These are phyloP conservation scores for Formica aserva DNA, from an alignment of 2,888 invertebrate species.

Conservation along the genomic window DNA sequence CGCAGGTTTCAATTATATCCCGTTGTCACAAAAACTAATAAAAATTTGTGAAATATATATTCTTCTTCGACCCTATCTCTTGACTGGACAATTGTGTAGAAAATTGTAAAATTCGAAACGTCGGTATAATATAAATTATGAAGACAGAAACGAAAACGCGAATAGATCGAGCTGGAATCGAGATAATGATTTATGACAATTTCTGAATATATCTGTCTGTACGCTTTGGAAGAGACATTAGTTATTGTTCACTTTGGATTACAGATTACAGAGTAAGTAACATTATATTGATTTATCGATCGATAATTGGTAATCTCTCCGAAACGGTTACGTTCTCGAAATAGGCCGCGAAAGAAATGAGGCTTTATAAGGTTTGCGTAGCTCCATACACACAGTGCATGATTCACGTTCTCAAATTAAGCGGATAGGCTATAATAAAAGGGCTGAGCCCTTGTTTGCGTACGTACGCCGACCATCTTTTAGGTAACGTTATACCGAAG, in stretches of 20 bases:
- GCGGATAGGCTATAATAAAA: conserved; percentile 26
- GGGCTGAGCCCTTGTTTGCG: conserved; percentile 61
- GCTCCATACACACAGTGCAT: background rate
- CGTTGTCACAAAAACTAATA: background rate
- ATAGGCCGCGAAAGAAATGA: background rate
- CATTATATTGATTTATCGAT: background rate
- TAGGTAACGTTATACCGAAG: conserved; percentile 80
- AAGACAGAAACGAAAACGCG: background rate
- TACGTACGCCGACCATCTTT: conserved; percentile 77
- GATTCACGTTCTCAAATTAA: conserved; percentile 51
- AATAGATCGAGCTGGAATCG: conserved; percentile 1
- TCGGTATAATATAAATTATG: background rate
- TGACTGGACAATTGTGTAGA: background rate
- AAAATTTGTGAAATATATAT: background rate
- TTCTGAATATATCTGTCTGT: background rate
- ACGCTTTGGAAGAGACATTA: background rate
- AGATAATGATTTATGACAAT: conserved; percentile 10
- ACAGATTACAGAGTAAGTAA: background rate
- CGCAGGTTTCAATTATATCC: conserved; percentile 34
- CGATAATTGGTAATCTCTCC: background rate
- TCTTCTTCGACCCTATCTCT: background rate
- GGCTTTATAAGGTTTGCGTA: conserved; percentile 4
- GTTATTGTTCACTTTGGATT: background rate
- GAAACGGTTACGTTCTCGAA: background rate
- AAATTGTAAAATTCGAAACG: background rate